A percentile compares a stretch with the other conserved stretches of the same genome.
phyloP scores from a whole-genome alignment of 2,797 vertebrate genomes.

The Crocodylus rhombifer region DNA sequence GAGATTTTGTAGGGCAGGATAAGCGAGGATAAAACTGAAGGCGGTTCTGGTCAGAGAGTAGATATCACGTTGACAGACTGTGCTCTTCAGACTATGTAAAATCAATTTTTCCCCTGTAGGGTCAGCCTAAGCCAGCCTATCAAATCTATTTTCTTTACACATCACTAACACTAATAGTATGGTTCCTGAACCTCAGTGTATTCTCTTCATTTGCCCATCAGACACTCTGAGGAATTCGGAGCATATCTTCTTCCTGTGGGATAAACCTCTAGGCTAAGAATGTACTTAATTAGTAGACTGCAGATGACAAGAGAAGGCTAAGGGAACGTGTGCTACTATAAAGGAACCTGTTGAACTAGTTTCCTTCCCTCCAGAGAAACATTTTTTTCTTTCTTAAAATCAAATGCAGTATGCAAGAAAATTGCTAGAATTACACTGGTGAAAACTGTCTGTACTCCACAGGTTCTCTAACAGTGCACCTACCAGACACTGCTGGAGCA shows the following conservation, averaged over 20 bases:
- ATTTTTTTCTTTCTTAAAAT: not conserved
- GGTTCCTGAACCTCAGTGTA: not conserved
- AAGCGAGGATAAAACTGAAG: not conserved
- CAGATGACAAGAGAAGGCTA: conserved; percentile 21
- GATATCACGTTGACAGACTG: conserved; percentile 4
- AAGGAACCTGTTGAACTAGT: conserved; percentile 36
- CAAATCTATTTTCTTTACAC: not conserved
- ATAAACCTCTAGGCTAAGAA: conserved; percentile 13
- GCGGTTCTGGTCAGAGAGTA: not conserved
- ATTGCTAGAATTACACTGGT: not conserved
- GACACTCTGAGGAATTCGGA: conserved; percentile 5
- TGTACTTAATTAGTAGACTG: conserved; percentile 43
- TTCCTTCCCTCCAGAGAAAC: not conserved
- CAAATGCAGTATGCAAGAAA: no score
- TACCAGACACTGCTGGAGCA: no score
- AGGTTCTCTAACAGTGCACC: not conserved
- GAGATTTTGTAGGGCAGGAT: not conserved
- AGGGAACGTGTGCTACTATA: conserved; percentile 23
- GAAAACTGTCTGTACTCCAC: not conserved
- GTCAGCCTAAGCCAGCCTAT: not conserved
- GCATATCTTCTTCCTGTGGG: conserved; percentile 49
- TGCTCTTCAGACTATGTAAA: not conserved
- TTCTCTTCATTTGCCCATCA: conserved; percentile 37
- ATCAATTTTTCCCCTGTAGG: not conserved
- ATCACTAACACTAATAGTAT: not conserved